A percentile compares a stretch with the other conserved stretches of the same genome.
These are phyloP conservation scores for Papilio gigon DNA, from an alignment of 2,888 invertebrate genomes.

Conservation along the genomic window DNA sequence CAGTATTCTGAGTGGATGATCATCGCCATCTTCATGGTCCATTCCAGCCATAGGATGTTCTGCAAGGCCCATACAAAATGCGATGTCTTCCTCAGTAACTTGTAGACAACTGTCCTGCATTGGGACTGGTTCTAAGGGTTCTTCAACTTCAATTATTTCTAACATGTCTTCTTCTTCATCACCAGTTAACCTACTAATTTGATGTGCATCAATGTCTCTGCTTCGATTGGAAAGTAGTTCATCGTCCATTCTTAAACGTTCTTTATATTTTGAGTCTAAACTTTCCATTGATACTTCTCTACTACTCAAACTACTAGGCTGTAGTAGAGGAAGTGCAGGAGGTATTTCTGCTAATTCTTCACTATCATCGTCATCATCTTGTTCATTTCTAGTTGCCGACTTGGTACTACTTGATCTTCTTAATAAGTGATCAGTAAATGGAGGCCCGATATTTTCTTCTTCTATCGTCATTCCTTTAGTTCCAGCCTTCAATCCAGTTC, in stretches of 20 bases:
- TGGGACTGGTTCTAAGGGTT: constrained; percentile 91
- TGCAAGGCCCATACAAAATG: constrained; percentile 89
- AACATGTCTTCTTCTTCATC: constrained; percentile 87
- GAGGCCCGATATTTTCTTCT: constrained; percentile 75
- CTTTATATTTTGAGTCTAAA: constrained; percentile 88
- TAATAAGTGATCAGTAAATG: constrained; percentile 62
- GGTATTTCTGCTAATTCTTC: constrained; percentile 90
- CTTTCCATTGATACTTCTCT: constrained; percentile 92
- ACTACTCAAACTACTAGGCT: constrained; percentile 87
- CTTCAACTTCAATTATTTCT: constrained; percentile 91
- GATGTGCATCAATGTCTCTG: constrained; percentile 77
- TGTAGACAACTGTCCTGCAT: constrained; percentile 94
- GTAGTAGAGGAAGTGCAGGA: constrained; percentile 90
- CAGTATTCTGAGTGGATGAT: constrained; percentile 93
- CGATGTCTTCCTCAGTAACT: constrained; percentile 96
- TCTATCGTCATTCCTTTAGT: constrained; percentile 77
- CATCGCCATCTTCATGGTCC: constrained; percentile 86
- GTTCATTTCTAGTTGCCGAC: constrained; percentile 72
- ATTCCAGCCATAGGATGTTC: constrained; percentile 88
- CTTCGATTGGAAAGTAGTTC: constrained; percentile 81
- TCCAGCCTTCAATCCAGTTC: constrained; percentile 83
- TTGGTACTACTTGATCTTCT: constrained; percentile 57
- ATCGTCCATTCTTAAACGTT: constrained; percentile 85
- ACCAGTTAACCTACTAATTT: constrained; percentile 73
- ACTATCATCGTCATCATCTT: constrained; percentile 89